These are phyloP conservation scores for Labeo rohita DNA, from an alignment of 2,113 vertebrate genomes.

Conservation along the genomic window DNA sequence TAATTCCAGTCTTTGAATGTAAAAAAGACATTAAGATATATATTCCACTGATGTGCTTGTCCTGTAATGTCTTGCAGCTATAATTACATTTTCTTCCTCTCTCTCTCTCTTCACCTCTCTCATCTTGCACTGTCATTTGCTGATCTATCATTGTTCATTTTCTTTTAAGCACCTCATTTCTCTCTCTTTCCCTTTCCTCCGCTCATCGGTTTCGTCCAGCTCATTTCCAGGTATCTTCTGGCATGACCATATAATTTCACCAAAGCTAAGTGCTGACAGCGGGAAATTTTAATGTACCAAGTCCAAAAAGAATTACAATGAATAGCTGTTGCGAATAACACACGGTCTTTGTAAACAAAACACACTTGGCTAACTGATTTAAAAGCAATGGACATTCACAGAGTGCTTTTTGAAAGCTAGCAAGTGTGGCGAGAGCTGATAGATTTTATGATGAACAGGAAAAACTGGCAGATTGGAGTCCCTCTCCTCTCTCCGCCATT, in stretches of 20 bases:
- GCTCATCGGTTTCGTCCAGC: background rate
- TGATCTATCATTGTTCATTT: constrained; percentile 20
- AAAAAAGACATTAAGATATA: background rate
- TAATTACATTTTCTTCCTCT: background rate
- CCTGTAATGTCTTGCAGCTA: background rate
- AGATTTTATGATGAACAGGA: constrained; percentile 12
- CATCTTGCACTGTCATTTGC: background rate
- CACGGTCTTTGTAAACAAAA: constrained; percentile 23
- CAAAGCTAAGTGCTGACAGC: constrained; percentile 1
- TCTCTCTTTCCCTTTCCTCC: background rate
- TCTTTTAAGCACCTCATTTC: constrained; percentile 19
- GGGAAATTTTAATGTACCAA: constrained; percentile 8
- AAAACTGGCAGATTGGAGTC: background rate
- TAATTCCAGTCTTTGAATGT: background rate
- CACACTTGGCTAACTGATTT: constrained; percentile 2
- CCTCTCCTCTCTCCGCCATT: background rate
- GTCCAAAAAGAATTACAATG: constrained; percentile 16
- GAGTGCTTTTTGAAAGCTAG: background rate
- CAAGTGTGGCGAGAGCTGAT: background rate
- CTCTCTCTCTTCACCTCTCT: background rate
- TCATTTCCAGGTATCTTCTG: constrained; percentile 21
- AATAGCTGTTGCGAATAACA: constrained; percentile 19
- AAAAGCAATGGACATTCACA: background rate
- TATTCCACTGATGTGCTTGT: background rate
- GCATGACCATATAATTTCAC: constrained; percentile 1